Conservation (phyloP, 2,797 vertebrate species). For the Megaceryle alcyon region DNA sequence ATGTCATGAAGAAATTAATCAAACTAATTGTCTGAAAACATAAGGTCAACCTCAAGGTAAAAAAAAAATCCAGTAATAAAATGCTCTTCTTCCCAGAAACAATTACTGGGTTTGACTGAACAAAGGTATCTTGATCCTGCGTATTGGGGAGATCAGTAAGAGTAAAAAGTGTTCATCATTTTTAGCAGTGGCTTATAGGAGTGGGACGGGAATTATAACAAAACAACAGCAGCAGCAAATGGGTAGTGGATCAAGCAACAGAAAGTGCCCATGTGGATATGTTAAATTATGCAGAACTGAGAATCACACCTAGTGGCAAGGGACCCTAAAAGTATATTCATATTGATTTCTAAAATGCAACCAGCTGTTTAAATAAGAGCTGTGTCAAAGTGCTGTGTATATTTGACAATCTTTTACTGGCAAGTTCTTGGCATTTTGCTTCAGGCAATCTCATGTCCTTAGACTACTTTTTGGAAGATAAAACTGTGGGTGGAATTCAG, state of each 20-base stretch:
- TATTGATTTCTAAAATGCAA: conserved; percentile 23
- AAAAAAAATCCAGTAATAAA: background rate
- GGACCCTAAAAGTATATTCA: background rate
- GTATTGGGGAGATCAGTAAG: background rate
- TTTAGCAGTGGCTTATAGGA: background rate
- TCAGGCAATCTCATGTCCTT: conserved; percentile 26
- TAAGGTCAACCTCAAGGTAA: conserved; percentile 22
- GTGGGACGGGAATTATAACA: background rate
- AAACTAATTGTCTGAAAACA: conserved; percentile 42
- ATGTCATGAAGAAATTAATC: conserved; percentile 29
- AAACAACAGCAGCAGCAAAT: background rate
- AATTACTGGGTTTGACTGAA: background rate
- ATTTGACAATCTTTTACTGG: conserved; percentile 30
- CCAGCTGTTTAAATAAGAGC: conserved; percentile 13
- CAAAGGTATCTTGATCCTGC: background rate
- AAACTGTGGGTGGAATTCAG: conserved; percentile 20
- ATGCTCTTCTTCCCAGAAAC: background rate
- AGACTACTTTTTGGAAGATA: conserved; percentile 18
- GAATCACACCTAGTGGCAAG: background rate
- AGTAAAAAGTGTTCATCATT: background rate
- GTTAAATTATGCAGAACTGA: background rate
- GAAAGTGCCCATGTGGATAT: background rate
- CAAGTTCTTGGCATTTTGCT: conserved; percentile 37
- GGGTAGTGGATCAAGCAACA: background rate
- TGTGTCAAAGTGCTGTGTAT: conserved; percentile 29